Evolutionary conservation across 2,888 invertebrate genomes (phyloP).

Genomic region (Achlya flavicornis): DNA sequence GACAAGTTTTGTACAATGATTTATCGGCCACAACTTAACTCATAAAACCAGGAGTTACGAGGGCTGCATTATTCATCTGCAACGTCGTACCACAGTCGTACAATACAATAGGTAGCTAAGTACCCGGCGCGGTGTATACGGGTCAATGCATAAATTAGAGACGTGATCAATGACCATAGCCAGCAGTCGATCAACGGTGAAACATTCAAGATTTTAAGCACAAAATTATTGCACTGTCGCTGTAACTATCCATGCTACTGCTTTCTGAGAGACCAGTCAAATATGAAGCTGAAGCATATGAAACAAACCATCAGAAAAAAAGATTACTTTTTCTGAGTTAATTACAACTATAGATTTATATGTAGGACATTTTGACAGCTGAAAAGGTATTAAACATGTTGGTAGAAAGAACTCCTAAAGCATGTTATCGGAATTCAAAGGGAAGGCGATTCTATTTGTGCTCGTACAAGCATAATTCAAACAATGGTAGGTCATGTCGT

Average conservation of each 20-base stretch:
- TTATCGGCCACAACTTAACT: slow-evolving; percentile 50
- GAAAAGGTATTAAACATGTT: no score
- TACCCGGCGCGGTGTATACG: slow-evolving; percentile 38
- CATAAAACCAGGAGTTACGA: slow-evolving; percentile 58
- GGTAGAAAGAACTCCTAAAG: no score
- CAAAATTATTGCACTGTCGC: background rate
- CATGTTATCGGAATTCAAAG: slow-evolving; percentile 16
- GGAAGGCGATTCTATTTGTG: slow-evolving; percentile 21
- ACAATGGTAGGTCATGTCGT: slow-evolving; percentile 61
- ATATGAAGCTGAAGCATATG: no score
- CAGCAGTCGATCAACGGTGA: slow-evolving; percentile 23
- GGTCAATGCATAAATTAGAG: slow-evolving; percentile 55
- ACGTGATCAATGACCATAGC: slow-evolving; percentile 43
- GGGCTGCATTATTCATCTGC: slow-evolving; percentile 64
- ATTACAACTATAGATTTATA: no score
- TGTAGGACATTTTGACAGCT: no score
- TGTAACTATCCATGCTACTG: background rate
- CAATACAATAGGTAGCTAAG: slow-evolving; percentile 48
- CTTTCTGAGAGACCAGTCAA: background rate
- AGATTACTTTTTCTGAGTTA: no score
- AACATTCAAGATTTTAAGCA: slow-evolving; percentile 12
- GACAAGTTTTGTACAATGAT: slow-evolving; percentile 41
- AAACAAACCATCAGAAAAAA: no score
- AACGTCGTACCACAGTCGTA: slow-evolving; percentile 22
- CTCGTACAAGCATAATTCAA: slow-evolving; percentile 38